Percentiles rank a stretch among this genome's conserved stretches.
Evolutionary conservation across 2,888 invertebrate genomes (phyloP).

Genomic region (Amphipyra berbera): DNA sequence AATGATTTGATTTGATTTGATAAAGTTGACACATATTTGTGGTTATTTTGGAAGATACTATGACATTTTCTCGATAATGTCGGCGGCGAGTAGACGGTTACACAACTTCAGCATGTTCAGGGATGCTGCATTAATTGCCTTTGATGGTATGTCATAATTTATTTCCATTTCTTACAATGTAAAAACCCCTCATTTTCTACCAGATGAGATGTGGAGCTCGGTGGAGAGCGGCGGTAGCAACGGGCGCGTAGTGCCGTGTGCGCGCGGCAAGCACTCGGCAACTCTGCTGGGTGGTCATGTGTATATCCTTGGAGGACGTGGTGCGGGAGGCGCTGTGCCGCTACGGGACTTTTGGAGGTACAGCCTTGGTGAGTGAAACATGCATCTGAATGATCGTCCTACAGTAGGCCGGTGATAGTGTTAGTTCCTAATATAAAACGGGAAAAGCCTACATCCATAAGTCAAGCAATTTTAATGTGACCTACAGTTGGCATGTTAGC

Average conservation of each 20-base stretch:
- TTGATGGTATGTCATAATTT: too few relatives aligned
- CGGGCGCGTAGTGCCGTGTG: constrained; percentile 86
- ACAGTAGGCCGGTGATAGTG: too few relatives aligned
- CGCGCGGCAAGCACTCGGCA: constrained; percentile 95
- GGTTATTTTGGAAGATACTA: background rate
- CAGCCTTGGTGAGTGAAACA: constrained; percentile 90
- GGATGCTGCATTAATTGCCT: too few relatives aligned
- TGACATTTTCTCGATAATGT: too few relatives aligned
- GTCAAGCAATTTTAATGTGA: too few relatives aligned
- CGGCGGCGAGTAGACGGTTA: too few relatives aligned
- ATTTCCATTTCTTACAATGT: too few relatives aligned
- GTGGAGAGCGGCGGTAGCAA: constrained; percentile 72
- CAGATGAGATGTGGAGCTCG: constrained; percentile 84
- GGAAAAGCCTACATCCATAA: too few relatives aligned
- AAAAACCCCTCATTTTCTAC: background rate
- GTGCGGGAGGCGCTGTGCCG: constrained; percentile 94
- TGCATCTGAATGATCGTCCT: background rate
- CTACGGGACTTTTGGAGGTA: constrained; percentile 96
- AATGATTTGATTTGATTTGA: too few relatives aligned
- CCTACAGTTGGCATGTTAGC: too few relatives aligned
- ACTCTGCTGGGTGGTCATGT: constrained; percentile 94
- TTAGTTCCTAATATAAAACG: too few relatives aligned
- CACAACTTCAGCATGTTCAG: too few relatives aligned
- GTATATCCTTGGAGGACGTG: constrained; percentile 95
- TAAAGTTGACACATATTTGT: background rate